phyloP scores from a whole-genome alignment of 2,888 invertebrate species.

The Acronicta aceris region DNA sequence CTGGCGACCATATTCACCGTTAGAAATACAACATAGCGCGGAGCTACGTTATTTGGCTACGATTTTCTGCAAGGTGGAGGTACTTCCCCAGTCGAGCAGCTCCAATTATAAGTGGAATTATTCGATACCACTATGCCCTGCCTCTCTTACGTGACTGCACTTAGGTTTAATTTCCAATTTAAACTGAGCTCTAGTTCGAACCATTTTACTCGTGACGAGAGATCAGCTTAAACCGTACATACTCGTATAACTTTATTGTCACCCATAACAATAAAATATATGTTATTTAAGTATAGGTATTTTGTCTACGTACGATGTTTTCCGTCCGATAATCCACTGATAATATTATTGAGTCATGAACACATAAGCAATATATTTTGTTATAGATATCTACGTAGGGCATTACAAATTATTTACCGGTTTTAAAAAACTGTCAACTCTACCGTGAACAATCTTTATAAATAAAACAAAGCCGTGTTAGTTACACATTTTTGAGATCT shows the following conservation, averaged over 20 bases:
- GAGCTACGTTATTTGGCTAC: no score
- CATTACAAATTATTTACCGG: not conserved
- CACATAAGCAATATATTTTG: not conserved
- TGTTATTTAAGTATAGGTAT: slow-evolving; percentile 22
- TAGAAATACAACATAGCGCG: no score
- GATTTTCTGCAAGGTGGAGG: no score
- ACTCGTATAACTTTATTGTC: not conserved
- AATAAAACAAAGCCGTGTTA: no score
- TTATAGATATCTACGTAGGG: not conserved
- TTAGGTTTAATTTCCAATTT: not conserved
- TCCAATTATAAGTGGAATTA: no score
- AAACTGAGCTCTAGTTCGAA: not conserved
- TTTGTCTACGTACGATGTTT: slow-evolving; percentile 26
- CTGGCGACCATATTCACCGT: no score
- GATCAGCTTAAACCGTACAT: not conserved
- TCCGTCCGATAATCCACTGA: slow-evolving; percentile 27
- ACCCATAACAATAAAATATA: slow-evolving; percentile 18
- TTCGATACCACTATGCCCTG: no score
- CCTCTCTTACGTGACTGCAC: no score
- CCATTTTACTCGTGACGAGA: not conserved
- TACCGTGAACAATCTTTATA: no score
- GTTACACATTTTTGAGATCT: no score
- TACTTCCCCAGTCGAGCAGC: no score
- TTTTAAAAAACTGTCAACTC: no score
- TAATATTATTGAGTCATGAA: slow-evolving; percentile 20